A percentile compares a stretch with the other conserved stretches of the same genome.
These are phyloP conservation scores for Thinocorus orbignyianus DNA, from an alignment of 2,113 vertebrate species.

Conservation along the genomic window DNA sequence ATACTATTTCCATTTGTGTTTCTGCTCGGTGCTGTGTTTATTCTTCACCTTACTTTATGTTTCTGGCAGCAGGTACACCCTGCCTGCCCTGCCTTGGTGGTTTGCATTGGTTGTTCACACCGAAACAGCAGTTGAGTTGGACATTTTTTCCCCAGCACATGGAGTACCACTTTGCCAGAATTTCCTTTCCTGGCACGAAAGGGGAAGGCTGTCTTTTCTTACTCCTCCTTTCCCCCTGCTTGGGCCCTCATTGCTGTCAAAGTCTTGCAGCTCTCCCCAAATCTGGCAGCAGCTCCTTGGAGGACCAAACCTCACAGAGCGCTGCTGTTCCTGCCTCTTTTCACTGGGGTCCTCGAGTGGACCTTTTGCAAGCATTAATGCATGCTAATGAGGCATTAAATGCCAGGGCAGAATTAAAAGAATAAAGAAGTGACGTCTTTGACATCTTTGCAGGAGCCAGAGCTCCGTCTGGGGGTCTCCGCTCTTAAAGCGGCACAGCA, in stretches of 20 bases:
- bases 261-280: neutral
- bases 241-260: neutral
- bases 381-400: constrained; percentile 65
- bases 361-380: constrained; percentile 14
- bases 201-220: neutral
- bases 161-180: neutral
- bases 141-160: neutral
- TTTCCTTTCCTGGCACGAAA: neutral
- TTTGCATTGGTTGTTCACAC: neutral
- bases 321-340: constrained; percentile 42
- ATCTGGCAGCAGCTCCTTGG: constrained; percentile 23
- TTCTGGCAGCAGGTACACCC: neutral
- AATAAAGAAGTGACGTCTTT: neutral
- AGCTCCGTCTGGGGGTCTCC: neutral
- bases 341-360: neutral
- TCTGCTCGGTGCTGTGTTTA: neutral
- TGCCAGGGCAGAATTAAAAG: constrained; percentile 22
- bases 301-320: neutral
- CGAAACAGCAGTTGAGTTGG: neutral
- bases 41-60: neutral
- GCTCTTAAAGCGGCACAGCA: neutral
- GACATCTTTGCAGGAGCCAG: neutral
- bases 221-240: neutral
- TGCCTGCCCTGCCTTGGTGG: neutral
- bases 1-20: neutral